A percentile compares a stretch with the other conserved stretches of the same genome.
phyloP scores from a whole-genome alignment of 2,888 invertebrate species.

The Cantharis nigra region DNA sequence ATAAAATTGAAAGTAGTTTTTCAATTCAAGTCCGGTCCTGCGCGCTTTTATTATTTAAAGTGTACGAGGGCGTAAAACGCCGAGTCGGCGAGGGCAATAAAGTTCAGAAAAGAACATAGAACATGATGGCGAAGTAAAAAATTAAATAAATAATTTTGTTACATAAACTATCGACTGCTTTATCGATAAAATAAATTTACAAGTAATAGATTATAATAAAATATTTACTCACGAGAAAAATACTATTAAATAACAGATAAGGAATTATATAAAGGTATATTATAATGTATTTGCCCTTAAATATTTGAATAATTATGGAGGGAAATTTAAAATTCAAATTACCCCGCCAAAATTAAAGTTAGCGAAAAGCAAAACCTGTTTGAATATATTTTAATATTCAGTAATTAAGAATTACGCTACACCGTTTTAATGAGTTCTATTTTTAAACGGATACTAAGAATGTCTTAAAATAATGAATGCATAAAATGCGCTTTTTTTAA shows the following conservation, averaged over 20 bases:
- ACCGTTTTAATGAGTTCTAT: background rate
- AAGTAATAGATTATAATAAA: background rate
- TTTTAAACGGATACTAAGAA: background rate
- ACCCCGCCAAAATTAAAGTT: background rate
- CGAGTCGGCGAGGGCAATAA: background rate
- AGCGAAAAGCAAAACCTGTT: background rate
- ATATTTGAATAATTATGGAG: background rate
- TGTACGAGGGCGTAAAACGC: background rate
- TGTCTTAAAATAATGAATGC: background rate
- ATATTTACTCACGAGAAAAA: background rate
- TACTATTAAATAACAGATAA: background rate
- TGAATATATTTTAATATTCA: background rate
- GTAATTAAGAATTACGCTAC: background rate
- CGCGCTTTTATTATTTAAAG: background rate
- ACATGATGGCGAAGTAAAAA: background rate
- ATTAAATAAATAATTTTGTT: no score
- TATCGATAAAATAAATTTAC: background rate
- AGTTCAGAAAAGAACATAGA: background rate
- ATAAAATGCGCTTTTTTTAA: background rate
- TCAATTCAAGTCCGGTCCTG: background rate
- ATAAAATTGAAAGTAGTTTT: background rate
- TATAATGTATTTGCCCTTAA: background rate
- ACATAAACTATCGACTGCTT: background rate
- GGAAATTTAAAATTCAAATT: background rate
- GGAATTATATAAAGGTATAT: background rate